Percentiles rank a stretch among this genome's conserved stretches.
Conservation (phyloP, 2,888 invertebrate genomes). For the Sinhomidia bicolor region DNA sequence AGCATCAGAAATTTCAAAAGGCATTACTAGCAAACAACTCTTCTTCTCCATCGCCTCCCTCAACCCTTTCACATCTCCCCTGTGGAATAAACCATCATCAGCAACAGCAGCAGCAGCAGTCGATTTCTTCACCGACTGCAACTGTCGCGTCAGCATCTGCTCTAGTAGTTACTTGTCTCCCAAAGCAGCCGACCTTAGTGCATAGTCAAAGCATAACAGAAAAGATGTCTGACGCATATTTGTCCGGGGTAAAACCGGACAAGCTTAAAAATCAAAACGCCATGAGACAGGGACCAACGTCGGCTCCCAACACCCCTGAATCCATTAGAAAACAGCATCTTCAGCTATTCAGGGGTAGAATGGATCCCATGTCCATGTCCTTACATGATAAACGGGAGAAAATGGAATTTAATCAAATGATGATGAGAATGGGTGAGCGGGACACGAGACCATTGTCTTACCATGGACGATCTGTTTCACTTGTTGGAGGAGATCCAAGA, state of each 20-base stretch:
- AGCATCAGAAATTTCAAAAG: constrained; percentile 58
- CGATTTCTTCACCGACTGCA: constrained; percentile 46
- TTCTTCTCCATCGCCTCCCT: constrained; percentile 15
- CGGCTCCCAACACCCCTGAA: constrained; percentile 80
- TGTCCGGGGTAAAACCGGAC: constrained; percentile 77
- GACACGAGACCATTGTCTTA: constrained; percentile 78
- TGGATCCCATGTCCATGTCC: constrained; percentile 74
- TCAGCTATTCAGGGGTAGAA: constrained; percentile 73
- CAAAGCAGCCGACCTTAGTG: constrained; percentile 67
- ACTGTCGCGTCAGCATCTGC: constrained; percentile 61
- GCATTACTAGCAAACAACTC: constrained; percentile 54
- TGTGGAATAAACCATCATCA: constrained; percentile 41
- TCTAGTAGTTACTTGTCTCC: constrained; percentile 68
- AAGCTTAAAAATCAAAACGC: constrained; percentile 76
- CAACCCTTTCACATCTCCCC: constrained; percentile 40
- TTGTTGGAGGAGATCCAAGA: constrained; percentile 68
- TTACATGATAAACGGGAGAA: constrained; percentile 77
- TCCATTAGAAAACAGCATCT: constrained; percentile 78
- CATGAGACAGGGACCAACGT: constrained; percentile 77
- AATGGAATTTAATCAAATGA: constrained; percentile 80
- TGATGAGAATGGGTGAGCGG: constrained; percentile 77
- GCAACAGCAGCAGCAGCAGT: constrained; percentile 41
- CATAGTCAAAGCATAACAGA: constrained; percentile 68
- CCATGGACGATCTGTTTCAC: constrained; percentile 76
- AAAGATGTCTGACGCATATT: constrained; percentile 78